Percentiles rank a stretch among this genome's conserved stretches.
phyloP scores from a whole-genome alignment of 2,113 vertebrate genomes.

The Antechinus flavipes region DNA sequence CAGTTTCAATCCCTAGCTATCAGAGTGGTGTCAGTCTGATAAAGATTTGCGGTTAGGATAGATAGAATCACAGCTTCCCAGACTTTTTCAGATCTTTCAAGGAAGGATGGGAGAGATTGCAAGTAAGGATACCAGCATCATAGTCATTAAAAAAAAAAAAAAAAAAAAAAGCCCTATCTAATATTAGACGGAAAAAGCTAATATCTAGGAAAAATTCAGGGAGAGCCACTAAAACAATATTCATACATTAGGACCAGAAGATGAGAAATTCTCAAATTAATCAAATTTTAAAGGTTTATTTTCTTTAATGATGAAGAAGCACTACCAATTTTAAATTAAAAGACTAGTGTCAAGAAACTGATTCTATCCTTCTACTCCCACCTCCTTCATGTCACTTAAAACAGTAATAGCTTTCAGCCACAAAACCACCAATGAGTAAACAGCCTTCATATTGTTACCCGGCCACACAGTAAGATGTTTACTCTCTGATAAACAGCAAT shows the following conservation, averaged over 20 bases:
- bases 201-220: constrained; percentile 70
- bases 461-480: constrained; percentile 74
- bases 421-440: constrained; percentile 77
- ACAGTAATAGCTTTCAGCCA: constrained; percentile 78
- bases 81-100: constrained; percentile 64
- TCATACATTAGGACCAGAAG: background rate
- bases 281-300: constrained; percentile 47
- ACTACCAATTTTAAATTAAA: background rate
- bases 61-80: constrained; percentile 45
- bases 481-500: constrained; percentile 78
- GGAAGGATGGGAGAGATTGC: background rate
- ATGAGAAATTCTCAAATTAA: constrained; percentile 53
- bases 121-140: constrained; percentile 48
- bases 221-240: constrained; percentile 24
- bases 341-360: background rate
- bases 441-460: constrained; percentile 63
- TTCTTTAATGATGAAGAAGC: background rate
- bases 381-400: constrained; percentile 73
- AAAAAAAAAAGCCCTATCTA: background rate
- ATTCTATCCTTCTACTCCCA: constrained; percentile 32
- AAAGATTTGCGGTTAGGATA: constrained; percentile 57
- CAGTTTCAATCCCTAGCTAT: constrained; percentile 52
- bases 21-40: constrained; percentile 66
- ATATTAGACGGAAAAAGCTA: constrained; percentile 75
- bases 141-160: constrained; percentile 58